A percentile compares a stretch with the other conserved stretches of the same genome.
Conservation (phyloP, 1,140 invertebrate species). For the Dryas iulia region DNA sequence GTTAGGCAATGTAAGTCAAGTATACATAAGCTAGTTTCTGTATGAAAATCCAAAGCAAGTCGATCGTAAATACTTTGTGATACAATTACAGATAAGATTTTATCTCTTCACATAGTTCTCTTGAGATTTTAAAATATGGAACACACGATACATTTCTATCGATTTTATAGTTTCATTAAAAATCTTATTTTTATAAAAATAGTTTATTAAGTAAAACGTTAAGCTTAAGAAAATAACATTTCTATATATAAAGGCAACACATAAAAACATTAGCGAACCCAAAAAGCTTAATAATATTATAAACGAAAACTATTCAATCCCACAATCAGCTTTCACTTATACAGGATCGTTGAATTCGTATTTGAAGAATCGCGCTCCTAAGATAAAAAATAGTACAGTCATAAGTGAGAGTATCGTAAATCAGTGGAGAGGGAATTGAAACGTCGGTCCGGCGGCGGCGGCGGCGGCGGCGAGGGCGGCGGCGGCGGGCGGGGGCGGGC, state of each 20-base stretch:
- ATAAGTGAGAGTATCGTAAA: slow-evolving; percentile 59
- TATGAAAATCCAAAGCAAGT: too few species aligned
- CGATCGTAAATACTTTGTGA: not conserved
- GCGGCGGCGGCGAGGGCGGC: slow-evolving; percentile 30
- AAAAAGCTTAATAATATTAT: not conserved
- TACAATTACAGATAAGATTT: too few species aligned
- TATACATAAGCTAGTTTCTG: too few species aligned
- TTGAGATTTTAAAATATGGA: too few species aligned
- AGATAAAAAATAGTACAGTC: slow-evolving; percentile 39
- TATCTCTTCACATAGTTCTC: too few species aligned
- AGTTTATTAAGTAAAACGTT: too few species aligned
- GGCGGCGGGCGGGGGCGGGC: slow-evolving; percentile 24
- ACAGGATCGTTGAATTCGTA: not conserved
- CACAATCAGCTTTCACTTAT: not conserved
- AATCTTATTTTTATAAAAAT: too few species aligned
- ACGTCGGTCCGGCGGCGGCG: slow-evolving; percentile 44
- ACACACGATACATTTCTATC: too few species aligned
- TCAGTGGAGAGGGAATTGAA: slow-evolving; percentile 66
- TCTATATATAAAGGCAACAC: too few species aligned
- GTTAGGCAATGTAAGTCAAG: too few species aligned
- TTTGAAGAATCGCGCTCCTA: slow-evolving; percentile 24
- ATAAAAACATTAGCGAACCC: not conserved
- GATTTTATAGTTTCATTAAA: too few species aligned
- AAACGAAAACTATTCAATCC: not conserved
- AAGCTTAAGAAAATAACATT: too few species aligned